Conservation (phyloP, 2,113 vertebrate genomes). For the Hemiscyllium ocellatum region DNA sequence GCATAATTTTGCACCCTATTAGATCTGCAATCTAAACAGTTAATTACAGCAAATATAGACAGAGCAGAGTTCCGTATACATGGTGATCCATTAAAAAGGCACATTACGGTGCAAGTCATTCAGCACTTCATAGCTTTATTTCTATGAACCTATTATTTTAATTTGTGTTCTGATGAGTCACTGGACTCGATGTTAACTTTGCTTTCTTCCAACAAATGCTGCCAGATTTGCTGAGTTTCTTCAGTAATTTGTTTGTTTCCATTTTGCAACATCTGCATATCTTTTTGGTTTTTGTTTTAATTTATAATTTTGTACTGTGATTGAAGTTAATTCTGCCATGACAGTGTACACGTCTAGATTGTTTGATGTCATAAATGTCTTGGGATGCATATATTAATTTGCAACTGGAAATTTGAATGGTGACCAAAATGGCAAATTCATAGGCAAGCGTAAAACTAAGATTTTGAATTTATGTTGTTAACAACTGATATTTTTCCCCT, state of each 20-base stretch:
- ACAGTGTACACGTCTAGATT: background rate
- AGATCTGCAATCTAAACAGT: background rate
- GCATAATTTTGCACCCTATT: background rate
- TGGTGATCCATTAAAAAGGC: background rate
- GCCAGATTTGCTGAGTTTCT: too few relatives aligned
- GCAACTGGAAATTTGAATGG: background rate
- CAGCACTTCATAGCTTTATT: background rate
- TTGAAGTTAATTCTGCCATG: background rate
- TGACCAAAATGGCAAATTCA: background rate
- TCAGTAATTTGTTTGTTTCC: too few relatives aligned
- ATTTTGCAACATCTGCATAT: too few relatives aligned
- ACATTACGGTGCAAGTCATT: background rate
- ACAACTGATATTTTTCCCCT: conserved; percentile 31
- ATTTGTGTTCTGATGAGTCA: too few relatives aligned
- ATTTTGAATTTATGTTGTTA: background rate
- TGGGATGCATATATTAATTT: background rate
- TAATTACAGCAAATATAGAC: background rate
- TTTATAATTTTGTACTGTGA: background rate
- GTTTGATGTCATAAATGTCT: background rate
- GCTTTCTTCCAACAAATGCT: too few relatives aligned
- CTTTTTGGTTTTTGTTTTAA: background rate
- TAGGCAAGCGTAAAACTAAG: background rate
- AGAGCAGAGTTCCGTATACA: background rate
- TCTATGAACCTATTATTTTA: background rate
- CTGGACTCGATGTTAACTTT: too few relatives aligned